Evolutionary conservation across 2,797 vertebrate genomes (phyloP).

Genomic region (Pelodytes ibericus): DNA sequence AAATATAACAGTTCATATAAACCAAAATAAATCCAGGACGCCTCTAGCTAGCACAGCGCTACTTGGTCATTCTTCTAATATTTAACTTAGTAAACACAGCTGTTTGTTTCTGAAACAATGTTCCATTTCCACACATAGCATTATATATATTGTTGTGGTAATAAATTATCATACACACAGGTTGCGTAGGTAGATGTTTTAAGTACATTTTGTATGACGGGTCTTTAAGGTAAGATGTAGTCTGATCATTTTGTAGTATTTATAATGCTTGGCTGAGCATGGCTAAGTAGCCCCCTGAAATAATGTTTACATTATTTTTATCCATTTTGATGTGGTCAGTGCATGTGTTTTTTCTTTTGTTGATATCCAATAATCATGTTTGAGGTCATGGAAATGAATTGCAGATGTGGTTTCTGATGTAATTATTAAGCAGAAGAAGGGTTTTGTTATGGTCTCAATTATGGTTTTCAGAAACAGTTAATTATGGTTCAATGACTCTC

Average conservation of each 20-base stretch:
- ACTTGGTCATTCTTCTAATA: not conserved
- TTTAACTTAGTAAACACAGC: slow-evolving; percentile 13
- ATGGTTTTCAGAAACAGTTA: slow-evolving; percentile 52
- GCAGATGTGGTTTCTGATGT: slow-evolving; percentile 50
- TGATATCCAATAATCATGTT: slow-evolving; percentile 50
- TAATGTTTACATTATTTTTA: slow-evolving; percentile 23
- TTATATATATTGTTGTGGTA: too few relatives aligned
- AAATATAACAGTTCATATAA: not conserved
- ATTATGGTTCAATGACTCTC: slow-evolving; percentile 52
- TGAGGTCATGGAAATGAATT: slow-evolving; percentile 53
- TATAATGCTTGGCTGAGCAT: slow-evolving; percentile 29
- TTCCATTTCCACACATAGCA: too few relatives aligned
- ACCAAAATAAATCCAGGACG: slow-evolving; percentile 18
- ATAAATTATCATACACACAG: too few relatives aligned
- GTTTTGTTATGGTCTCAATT: slow-evolving; percentile 49
- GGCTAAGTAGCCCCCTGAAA: slow-evolving; percentile 39
- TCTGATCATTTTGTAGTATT: not conserved
- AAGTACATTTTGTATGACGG: too few relatives aligned
- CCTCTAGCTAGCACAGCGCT: not conserved
- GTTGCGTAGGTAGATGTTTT: not conserved
- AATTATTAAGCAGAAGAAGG: slow-evolving; percentile 50
- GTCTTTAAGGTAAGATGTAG: not conserved
- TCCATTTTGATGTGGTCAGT: slow-evolving; percentile 39
- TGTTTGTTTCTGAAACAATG: not conserved
- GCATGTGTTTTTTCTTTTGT: slow-evolving; percentile 44